Percentiles rank a stretch among this genome's conserved stretches.
phyloP scores from a whole-genome alignment of 2,888 invertebrate species.

The Neoitamus cyanurus region DNA sequence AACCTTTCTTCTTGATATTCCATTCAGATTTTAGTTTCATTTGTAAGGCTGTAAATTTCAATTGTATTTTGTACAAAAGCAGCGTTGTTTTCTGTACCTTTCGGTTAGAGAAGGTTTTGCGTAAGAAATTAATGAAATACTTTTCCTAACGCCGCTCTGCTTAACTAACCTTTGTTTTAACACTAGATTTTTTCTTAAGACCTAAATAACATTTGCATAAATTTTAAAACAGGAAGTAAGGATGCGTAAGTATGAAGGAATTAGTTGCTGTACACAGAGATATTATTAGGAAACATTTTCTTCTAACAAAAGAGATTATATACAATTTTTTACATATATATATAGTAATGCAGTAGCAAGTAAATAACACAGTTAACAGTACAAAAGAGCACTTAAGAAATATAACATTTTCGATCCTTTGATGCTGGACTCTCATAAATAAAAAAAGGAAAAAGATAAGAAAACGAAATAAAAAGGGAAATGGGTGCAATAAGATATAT shows the following conservation, averaged over 20 bases:
- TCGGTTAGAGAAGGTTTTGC: not conserved
- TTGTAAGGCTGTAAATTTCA: slow-evolving; percentile 44
- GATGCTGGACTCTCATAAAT: not conserved
- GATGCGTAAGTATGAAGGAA: slow-evolving; percentile 4
- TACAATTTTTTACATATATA: slow-evolving; percentile 21
- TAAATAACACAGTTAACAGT: slow-evolving; percentile 21
- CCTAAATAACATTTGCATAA: not conserved
- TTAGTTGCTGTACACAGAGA: slow-evolving; percentile 33
- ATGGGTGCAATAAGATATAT: slow-evolving; percentile 6
- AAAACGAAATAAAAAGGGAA: slow-evolving; percentile 15
- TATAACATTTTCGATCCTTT: not conserved
- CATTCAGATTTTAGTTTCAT: slow-evolving; percentile 51
- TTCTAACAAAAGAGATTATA: not conserved
- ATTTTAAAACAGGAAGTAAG: not conserved
- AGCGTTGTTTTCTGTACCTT: slow-evolving; percentile 30
- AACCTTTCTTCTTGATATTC: slow-evolving; percentile 33
- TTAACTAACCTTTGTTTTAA: not conserved
- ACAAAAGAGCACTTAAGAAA: not conserved
- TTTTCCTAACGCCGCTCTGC: not conserved
- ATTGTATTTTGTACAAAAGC: slow-evolving; percentile 28
- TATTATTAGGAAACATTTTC: not conserved
- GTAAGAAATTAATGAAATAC: slow-evolving; percentile 11
- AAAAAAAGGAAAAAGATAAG: not conserved
- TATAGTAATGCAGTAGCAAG: slow-evolving; percentile 15
- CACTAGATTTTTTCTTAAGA: slow-evolving; percentile 14